A percentile compares a stretch with the other conserved stretches of the same genome.
phyloP scores from a whole-genome alignment of 2,888 invertebrate species.

The Alloplasta piceator region DNA sequence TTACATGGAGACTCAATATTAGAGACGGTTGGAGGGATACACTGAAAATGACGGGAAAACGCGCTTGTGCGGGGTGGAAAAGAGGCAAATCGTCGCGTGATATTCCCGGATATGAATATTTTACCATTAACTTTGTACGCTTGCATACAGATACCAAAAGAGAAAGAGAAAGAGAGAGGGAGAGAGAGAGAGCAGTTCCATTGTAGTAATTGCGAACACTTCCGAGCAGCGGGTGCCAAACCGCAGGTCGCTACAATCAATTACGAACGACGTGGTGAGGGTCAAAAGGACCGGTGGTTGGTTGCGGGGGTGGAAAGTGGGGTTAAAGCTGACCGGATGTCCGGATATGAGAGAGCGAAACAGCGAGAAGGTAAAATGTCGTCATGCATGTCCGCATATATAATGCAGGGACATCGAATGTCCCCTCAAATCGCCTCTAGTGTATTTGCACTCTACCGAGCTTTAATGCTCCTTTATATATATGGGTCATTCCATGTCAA shows the following conservation, averaged over 20 bases:
- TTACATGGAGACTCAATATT: not conserved
- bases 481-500: no score
- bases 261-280: constrained; percentile 72
- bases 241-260: constrained; percentile 80
- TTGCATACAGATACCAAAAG: not conserved
- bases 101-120: constrained; percentile 76
- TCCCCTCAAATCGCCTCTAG: constrained; percentile 73
- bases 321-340: constrained; percentile 45
- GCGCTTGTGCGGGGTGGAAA: not conserved
- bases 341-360: constrained; percentile 29
- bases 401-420: constrained; percentile 77
- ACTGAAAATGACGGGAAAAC: not conserved
- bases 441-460: constrained; percentile 71
- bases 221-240: constrained; percentile 80
- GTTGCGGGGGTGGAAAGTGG: constrained; percentile 14
- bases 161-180: not conserved
- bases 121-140: constrained; percentile 70
- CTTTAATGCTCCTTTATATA: constrained; percentile 49
- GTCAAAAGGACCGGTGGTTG: not conserved
- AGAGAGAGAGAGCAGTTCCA: constrained; percentile 68
- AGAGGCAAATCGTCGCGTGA: constrained; percentile 40
- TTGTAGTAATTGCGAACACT: constrained; percentile 81
- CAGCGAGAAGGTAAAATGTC: constrained; percentile 26
- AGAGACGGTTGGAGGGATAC: not conserved
- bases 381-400: constrained; percentile 39